Percentiles rank a stretch among this genome's conserved stretches.
Conservation (phyloP, 2,113 vertebrate species). For the Rhegmatorhina hoffmannsi region DNA sequence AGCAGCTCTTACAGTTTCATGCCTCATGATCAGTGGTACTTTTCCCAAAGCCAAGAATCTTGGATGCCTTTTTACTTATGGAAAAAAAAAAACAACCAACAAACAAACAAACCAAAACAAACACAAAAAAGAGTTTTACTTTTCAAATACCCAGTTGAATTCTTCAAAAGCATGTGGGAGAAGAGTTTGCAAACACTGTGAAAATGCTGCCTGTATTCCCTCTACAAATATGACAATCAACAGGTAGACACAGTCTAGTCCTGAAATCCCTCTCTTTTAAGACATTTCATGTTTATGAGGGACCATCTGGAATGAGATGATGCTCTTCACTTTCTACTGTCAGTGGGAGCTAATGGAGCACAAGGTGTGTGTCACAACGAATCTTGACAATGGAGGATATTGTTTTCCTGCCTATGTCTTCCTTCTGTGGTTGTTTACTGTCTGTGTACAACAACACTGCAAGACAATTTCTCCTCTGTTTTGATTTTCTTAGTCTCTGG, state of each 20-base stretch:
- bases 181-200: background rate
- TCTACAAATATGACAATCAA: background rate
- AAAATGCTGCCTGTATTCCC: background rate
- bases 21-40: background rate
- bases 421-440: background rate
- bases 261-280: background rate
- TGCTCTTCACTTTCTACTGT: background rate
- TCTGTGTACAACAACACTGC: background rate
- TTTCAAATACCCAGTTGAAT: background rate
- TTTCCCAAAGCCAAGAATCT: background rate
- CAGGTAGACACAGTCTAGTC: background rate
- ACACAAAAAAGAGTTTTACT: background rate
- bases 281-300: background rate
- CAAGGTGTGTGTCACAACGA: background rate
- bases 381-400: accelerated
- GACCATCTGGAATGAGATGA: background rate
- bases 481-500: background rate
- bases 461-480: background rate
- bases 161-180: background rate
- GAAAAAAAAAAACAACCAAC: background rate
- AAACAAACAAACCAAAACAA: background rate
- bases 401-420: background rate
- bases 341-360: background rate
- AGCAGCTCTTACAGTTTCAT: background rate
- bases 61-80: background rate